These are phyloP conservation scores for Leptinotarsa juncta DNA, from an alignment of 2,888 invertebrate species.

Conservation along the genomic window DNA sequence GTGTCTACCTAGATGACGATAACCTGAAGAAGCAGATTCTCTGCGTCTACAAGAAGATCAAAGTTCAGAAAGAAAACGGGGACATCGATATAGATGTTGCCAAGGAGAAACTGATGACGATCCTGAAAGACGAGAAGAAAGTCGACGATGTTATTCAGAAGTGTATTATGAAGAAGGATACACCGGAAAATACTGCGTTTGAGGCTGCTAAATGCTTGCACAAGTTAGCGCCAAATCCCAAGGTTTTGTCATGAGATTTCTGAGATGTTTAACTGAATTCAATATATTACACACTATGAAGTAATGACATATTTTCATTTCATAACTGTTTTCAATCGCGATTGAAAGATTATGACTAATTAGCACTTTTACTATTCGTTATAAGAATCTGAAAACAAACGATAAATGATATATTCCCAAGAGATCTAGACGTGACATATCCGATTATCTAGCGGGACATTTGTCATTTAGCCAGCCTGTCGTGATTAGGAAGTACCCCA, in stretches of 20 bases:
- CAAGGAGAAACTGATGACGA: constrained; percentile 63
- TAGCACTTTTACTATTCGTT: no score
- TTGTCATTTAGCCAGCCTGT: no score
- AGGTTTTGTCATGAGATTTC: not conserved
- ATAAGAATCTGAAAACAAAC: no score
- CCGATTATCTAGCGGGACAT: no score
- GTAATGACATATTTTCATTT: not conserved
- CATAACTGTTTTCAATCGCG: not conserved
- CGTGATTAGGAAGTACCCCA: no score
- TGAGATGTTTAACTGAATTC: not conserved
- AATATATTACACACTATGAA: not conserved
- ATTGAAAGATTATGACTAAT: no score
- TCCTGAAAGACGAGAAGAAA: constrained; percentile 63
- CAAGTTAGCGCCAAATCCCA: constrained; percentile 31
- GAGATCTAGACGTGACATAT: no score
- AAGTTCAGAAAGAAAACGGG: constrained; percentile 63
- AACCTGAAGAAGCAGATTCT: constrained; percentile 66
- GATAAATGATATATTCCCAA: no score
- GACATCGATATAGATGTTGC: constrained; percentile 60
- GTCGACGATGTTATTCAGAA: constrained; percentile 49
- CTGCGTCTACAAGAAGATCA: constrained; percentile 68
- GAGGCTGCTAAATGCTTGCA: constrained; percentile 67
- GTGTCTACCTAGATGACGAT: constrained; percentile 67
- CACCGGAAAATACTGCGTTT: constrained; percentile 64
- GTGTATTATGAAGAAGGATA: constrained; percentile 44